phyloP scores from a whole-genome alignment of 1,140 invertebrate genomes.

The Nephotettix cincticeps region DNA sequence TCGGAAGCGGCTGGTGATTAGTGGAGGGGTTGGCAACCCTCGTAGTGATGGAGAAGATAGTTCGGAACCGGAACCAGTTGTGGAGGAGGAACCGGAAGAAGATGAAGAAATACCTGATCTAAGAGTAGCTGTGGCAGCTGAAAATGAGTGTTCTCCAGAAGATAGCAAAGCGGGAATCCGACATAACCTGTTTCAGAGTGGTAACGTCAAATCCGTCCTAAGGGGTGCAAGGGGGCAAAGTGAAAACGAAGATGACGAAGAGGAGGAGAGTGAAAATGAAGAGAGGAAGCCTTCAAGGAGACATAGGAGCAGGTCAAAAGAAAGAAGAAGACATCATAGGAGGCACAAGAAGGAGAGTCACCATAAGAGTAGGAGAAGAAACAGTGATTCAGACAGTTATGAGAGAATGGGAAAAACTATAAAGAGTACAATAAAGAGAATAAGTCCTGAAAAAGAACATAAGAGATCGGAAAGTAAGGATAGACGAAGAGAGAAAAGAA shows the following conservation, averaged over 20 bases:
- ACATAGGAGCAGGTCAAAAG: slow-evolving; percentile 24
- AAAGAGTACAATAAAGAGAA: not conserved
- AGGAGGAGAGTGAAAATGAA: slow-evolving; percentile 1
- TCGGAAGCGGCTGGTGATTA: not conserved
- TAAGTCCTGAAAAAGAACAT: not conserved
- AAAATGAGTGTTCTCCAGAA: not conserved
- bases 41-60: not conserved
- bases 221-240: slow-evolving; percentile 15
- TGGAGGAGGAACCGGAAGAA: slow-evolving; percentile 10
- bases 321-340: slow-evolving; percentile 18
- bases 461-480: slow-evolving; percentile 1
- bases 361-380: not conserved
- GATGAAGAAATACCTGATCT: slow-evolving; percentile 25
- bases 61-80: not conserved
- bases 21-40: not conserved
- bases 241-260: not conserved
- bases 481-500: not conserved
- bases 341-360: not conserved
- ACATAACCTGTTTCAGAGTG: not conserved
- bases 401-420: not conserved
- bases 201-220: slow-evolving; percentile 25
- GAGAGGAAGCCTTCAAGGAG: slow-evolving; percentile 2
- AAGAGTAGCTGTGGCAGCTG: slow-evolving; percentile 18
- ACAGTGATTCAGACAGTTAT: not conserved
- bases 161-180: slow-evolving; percentile 5